Conservation (phyloP, 2,888 invertebrate genomes). For the Drosophila tripunctata region DNA sequence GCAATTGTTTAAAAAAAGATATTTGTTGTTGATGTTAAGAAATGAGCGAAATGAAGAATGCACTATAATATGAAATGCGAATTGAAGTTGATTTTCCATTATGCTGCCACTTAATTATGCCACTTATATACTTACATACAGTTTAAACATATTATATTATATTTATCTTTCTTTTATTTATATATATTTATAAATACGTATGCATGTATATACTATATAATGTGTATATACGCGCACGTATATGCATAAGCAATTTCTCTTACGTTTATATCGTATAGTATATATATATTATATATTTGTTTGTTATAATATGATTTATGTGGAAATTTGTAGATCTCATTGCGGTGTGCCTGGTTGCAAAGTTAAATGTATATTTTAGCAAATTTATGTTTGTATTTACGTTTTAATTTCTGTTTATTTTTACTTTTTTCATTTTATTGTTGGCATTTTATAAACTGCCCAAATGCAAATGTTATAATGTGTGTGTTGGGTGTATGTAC, state of each 20-base stretch:
- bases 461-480: conserved; percentile 41
- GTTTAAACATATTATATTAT: conserved; percentile 68
- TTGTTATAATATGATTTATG: conserved; percentile 39
- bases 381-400: conserved; percentile 49
- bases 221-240: conserved; percentile 24
- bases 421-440: neutral
- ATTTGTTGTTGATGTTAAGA: conserved; percentile 1
- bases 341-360: conserved; percentile 61
- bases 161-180: conserved; percentile 30
- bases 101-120: conserved; percentile 72
- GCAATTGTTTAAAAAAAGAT: conserved; percentile 38
- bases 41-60: conserved; percentile 25
- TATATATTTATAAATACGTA: conserved; percentile 15
- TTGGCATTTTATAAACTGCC: conserved; percentile 32
- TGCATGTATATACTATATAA: conserved; percentile 13
- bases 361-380: conserved; percentile 53
- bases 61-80: conserved; percentile 27
- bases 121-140: conserved; percentile 78
- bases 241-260: conserved; percentile 51
- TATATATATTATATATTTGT: neutral
- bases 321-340: conserved; percentile 64
- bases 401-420: conserved; percentile 3
- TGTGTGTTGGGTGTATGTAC: conserved; percentile 18
- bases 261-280: conserved; percentile 56
- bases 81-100: conserved; percentile 41